Base-by-base conservation (phyloP, 1,140 invertebrate genomes). In the Calephelis virginiensis region DNA sequence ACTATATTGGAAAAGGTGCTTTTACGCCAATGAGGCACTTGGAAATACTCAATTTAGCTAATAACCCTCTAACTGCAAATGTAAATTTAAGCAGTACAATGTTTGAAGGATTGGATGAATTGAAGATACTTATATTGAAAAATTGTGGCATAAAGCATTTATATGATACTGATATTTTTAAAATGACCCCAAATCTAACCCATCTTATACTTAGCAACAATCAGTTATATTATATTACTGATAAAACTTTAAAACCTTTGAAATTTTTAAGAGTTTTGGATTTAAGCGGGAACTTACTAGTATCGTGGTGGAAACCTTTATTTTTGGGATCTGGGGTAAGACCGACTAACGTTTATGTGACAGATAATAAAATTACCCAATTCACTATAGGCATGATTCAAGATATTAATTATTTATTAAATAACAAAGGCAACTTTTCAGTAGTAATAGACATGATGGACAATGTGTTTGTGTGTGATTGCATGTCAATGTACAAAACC, bases 391-490 rank as follows among this genome's bases (percentile, higher is more conserved):
- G 86, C n/a, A 94, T 94, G 93, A 80, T 93, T 45, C 71, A 91
- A 67, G 93, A 94, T 73, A 91, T 93, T 45, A 78, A 77, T 40
- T 85, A 85, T 65, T 75, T 93, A 40, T 66, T 91, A 37, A 81
- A 89, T 64, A 80, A 81, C 56, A 70, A 56, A 28, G 64, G 62
- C 12, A 82, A 85, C 38, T 47, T 11, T 11, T 74, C 78, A 11
- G 65, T 78, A 1, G 70, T 81, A 62, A 79, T 94, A 38, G 84
- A 93, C 63, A 59, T 94, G 5, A 80, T 82, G 66, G 79, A 87
- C 45, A 94, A 94, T 78, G 85, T 92, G 7, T 92, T 93, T 67
- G 81, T 91, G 53, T 94, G 93, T 70, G 92, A 93, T 66, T 93
- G 93, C 68, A 79, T 72, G 46, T 76, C 81, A 0, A 89, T 89